Evolutionary conservation across 2,888 invertebrate species (phyloP).

Genomic region (Torymus auratus): DNA sequence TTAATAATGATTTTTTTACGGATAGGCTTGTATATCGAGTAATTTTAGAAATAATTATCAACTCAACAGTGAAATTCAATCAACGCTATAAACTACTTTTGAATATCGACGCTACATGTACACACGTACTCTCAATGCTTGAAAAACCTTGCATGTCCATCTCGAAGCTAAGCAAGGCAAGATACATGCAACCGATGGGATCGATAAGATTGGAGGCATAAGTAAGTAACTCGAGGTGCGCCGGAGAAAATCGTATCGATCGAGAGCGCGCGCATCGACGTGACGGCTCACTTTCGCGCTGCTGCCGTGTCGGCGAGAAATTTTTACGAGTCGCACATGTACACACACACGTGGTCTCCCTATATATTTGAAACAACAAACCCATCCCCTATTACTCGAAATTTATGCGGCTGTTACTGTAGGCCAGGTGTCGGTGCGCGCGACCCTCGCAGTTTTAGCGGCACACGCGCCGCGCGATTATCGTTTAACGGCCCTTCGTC

Average conservation of each 20-base stretch:
- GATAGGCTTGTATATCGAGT: no score
- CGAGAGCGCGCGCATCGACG: neutral
- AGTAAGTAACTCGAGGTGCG: constrained; percentile 9
- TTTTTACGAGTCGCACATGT: neutral
- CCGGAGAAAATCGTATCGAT: constrained; percentile 23
- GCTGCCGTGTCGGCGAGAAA: neutral
- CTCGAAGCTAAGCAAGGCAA: neutral
- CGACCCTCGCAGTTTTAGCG: constrained; percentile 11
- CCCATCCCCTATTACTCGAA: constrained; percentile 60
- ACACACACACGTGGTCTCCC: neutral
- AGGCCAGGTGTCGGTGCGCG: constrained; percentile 56
- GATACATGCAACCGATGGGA: constrained; percentile 17
- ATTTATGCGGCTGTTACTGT: constrained; percentile 63
- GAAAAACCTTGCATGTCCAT: neutral
- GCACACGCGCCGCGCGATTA: constrained; percentile 19
- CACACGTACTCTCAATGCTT: neutral
- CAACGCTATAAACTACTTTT: neutral
- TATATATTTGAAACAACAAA: neutral
- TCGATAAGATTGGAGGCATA: constrained; percentile 17
- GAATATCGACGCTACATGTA: no score
- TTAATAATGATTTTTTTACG: no score
- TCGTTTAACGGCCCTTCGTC: constrained; percentile 8
- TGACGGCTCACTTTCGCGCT: constrained; percentile 1
- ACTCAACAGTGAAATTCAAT: neutral
- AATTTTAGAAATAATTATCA: no score